Evolutionary conservation across 2,888 invertebrate genomes (phyloP).

Genomic region (Pristionchus japonicus): DNA sequence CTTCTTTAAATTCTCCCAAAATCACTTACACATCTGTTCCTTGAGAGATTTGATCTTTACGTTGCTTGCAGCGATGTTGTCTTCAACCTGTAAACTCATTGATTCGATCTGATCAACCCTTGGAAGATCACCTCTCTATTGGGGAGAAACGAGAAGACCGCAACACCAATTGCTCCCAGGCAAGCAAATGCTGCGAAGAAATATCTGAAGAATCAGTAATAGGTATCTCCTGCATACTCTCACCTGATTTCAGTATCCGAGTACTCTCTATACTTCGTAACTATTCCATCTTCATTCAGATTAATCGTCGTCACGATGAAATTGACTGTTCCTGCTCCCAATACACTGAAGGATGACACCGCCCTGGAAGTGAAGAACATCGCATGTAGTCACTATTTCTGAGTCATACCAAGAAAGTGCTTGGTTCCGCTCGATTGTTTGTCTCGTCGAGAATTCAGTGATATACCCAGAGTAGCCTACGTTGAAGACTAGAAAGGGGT

Average conservation of each 20-base stretch:
- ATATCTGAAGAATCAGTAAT: neutral
- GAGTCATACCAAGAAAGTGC: conserved; percentile 25
- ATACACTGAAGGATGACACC: neutral
- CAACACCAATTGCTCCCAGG: neutral
- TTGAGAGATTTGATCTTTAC: neutral
- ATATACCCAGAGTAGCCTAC: conserved; percentile 40
- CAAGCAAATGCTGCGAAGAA: conserved; percentile 9
- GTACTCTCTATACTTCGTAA: conserved; percentile 38
- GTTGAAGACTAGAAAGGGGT: neutral
- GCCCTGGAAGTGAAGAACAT: neutral
- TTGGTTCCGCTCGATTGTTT: conserved; percentile 34
- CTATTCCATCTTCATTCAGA: neutral
- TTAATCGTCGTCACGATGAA: neutral
- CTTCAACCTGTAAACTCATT: neutral
- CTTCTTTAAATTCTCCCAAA: neutral
- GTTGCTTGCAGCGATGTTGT: neutral
- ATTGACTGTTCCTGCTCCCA: neutral
- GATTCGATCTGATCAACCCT: too few species aligned
- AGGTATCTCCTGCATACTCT: neutral
- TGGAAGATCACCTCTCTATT: neutral
- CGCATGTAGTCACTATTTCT: neutral
- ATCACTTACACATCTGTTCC: neutral
- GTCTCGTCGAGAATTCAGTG: conserved; percentile 38
- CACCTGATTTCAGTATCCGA: conserved; percentile 34
- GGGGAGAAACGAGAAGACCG: neutral